Conservation (phyloP, 2,113 vertebrate genomes). For the Hemichromis elongatus region DNA sequence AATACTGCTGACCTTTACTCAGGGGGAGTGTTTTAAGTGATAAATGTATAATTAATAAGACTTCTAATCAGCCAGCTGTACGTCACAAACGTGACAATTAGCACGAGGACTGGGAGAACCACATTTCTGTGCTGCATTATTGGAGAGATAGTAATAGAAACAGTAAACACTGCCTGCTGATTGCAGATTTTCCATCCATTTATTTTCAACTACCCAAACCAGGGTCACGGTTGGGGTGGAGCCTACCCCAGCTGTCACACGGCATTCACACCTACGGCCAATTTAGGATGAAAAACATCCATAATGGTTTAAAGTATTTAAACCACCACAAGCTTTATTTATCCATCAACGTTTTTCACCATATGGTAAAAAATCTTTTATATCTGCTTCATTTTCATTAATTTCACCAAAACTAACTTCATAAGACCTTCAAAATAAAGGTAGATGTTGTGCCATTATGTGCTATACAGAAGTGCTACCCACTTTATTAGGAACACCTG, state of each 20-base stretch:
- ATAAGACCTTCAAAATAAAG: neutral
- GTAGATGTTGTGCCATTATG: neutral
- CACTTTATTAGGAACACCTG: neutral
- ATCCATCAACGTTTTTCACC: too few relatives aligned
- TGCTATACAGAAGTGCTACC: neutral
- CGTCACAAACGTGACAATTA: neutral
- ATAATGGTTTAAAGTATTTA: neutral
- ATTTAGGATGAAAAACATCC: neutral
- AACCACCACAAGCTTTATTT: too few relatives aligned
- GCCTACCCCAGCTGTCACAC: neutral
- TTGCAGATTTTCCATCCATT: neutral
- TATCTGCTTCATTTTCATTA: neutral
- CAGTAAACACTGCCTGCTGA: neutral
- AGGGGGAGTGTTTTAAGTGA: too few relatives aligned
- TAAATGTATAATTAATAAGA: neutral
- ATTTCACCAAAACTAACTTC: neutral
- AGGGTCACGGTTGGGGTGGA: neutral
- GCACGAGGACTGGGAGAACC: neutral
- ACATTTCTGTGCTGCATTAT: neutral
- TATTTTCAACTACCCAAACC: neutral
- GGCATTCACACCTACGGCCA: accelerated
- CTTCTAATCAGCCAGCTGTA: neutral
- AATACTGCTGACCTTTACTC: neutral
- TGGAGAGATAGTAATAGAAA: neutral
- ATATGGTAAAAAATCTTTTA: too few relatives aligned